Evolutionary conservation across 37 sponge, comb jelly and placozoan genomes (phyloP), one percentile per base, ranked within the genome.

Genomic region (Agelas oroides): DNA sequence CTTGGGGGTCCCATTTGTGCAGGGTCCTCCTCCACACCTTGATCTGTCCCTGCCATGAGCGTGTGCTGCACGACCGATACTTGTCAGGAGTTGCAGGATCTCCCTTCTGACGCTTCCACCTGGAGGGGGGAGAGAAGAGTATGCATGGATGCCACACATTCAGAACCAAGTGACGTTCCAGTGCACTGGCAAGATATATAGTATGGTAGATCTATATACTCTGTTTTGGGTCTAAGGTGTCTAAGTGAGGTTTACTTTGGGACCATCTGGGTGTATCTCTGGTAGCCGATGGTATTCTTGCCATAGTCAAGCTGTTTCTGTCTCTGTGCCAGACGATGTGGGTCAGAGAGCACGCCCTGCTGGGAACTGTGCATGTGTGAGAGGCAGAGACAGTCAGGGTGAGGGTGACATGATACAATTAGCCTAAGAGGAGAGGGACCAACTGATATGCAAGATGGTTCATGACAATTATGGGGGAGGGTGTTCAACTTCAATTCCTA

Each of bases 301-400:
- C 97, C 97, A 77, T 65, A 95, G 72, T 95, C 95, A 60, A 97
- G 73, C 79, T 97, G 97, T 53, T 95, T 97, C 81, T 95, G 93
- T 71, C 97, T 76, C 81, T 92, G 90, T 28, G 58, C 77, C 19
- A 93, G 41, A 33, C 79, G 78, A 32, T 96, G 94, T 15, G 65
- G 40, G 54, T 89, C 87, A 31, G 75, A 73, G 64, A 83, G 39
- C 76, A 57, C 6, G 25, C 62, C 46, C 46, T 46, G 46, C 46
- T 46, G 46, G 46, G 46, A 46, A 8, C 8, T 67, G 6, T 46
- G 46, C 46, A 46, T 46, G 46, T 46, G 46, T 46, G 46, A 46
- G 46, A 46, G 8, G n/a, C n/a, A n/a, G n/a, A n/a, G n/a, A n/a
- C n/a, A n/a, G n/a, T n/a, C n/a, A n/a, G n/a, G n/a, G n/a, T n/a